phyloP scores from a whole-genome alignment of 1,140 invertebrate genomes.

The Orius laevigatus region DNA sequence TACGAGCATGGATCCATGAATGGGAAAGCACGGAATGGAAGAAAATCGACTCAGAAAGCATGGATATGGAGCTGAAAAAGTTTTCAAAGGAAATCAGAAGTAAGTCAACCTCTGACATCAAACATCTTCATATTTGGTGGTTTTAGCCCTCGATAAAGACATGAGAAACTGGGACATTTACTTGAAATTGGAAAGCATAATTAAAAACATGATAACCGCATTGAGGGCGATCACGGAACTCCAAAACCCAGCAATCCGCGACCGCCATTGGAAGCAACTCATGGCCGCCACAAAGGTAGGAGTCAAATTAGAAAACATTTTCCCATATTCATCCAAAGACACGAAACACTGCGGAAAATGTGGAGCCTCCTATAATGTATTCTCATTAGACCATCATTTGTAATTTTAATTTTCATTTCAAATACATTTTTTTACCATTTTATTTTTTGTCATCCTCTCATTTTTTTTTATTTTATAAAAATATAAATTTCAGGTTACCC shows the following conservation, averaged over 20 bases:
- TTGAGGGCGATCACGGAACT: conserved; percentile 77
- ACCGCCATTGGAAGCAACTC: conserved; percentile 82
- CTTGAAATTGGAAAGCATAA: conserved; percentile 46
- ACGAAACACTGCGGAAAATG: too few species aligned
- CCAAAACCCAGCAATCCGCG: conserved; percentile 83
- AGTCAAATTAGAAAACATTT: neutral
- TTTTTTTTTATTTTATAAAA: too few species aligned
- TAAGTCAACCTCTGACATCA: conserved; percentile 20
- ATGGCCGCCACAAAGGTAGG: conserved; percentile 77
- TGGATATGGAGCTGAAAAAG: conserved; percentile 88
- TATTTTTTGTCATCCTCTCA: too few species aligned
- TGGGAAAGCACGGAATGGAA: conserved; percentile 90
- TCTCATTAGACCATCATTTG: too few species aligned
- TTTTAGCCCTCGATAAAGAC: conserved; percentile 64
- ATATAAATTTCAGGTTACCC: too few species aligned
- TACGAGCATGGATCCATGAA: conserved; percentile 63
- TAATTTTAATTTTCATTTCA: too few species aligned
- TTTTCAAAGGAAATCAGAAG: conserved; percentile 66
- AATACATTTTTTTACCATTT: too few species aligned
- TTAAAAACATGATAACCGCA: conserved; percentile 76
- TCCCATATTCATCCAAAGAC: too few species aligned
- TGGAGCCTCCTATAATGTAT: too few species aligned
- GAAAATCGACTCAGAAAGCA: conserved; percentile 80
- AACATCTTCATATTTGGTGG: neutral
- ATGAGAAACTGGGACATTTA: conserved; percentile 67